phyloP scores from a whole-genome alignment of 1,140 invertebrate genomes.

The Scaptomyza montana region DNA sequence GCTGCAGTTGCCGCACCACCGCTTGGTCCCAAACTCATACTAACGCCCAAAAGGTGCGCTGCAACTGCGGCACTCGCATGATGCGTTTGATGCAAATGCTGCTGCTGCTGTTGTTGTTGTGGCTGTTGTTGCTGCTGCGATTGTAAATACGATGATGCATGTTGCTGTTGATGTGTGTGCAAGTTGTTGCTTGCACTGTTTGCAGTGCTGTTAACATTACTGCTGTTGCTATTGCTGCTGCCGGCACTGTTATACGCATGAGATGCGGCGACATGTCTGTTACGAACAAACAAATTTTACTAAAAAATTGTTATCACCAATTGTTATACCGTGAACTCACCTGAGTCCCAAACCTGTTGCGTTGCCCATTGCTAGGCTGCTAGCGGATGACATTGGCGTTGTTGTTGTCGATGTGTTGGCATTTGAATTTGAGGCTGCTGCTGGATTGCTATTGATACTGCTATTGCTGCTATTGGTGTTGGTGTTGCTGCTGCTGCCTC shows the following conservation, averaged over 20 bases:
- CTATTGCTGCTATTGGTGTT: neutral
- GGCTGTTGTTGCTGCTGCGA: constrained; percentile 23
- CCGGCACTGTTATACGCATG: constrained; percentile 57
- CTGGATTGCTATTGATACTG: constrained; percentile 22
- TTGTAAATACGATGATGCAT: constrained; percentile 29
- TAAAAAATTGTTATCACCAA: neutral
- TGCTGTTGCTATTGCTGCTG: constrained; percentile 31
- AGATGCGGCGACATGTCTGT: constrained; percentile 48
- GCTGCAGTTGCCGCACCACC: constrained; percentile 35
- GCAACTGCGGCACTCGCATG: constrained; percentile 63
- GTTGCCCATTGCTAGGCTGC: constrained; percentile 42
- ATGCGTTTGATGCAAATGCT: constrained; percentile 53
- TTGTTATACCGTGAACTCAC: constrained; percentile 26
- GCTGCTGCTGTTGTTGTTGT: constrained; percentile 37
- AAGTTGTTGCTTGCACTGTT: constrained; percentile 39
- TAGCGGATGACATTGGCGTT: constrained; percentile 40
- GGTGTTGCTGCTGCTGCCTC: constrained; percentile 17
- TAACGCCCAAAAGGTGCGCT: constrained; percentile 57
- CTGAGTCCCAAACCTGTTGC: constrained; percentile 52
- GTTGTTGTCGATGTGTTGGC: constrained; percentile 32
- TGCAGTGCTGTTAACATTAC: constrained; percentile 27
- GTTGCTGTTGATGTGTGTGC: constrained; percentile 43
- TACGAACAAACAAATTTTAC: neutral
- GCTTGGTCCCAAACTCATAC: constrained; percentile 35
- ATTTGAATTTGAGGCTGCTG: constrained; percentile 36